Conservation (phyloP, 1,140 invertebrate genomes). For the Drosophila azteca region DNA sequence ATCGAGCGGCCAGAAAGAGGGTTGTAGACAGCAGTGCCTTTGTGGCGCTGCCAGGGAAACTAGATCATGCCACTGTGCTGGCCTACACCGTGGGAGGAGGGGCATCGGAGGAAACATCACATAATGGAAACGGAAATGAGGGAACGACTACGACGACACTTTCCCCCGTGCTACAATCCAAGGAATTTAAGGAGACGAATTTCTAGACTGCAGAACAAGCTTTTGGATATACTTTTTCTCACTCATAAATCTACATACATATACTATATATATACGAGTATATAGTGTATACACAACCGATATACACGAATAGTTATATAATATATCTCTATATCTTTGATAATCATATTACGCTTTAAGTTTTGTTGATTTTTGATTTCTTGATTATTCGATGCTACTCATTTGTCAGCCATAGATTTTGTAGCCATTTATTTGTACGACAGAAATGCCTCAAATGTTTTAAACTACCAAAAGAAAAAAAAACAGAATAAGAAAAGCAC, state of each 20-base stretch:
- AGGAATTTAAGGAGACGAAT: conserved; percentile 80
- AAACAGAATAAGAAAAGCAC: conserved; percentile 6
- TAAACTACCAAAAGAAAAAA: conserved; percentile 69
- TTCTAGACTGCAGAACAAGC: conserved; percentile 61
- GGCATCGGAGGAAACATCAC: conserved; percentile 4
- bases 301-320: conserved; percentile 31
- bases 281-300: conserved; percentile 16
- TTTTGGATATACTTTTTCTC: conserved; percentile 26
- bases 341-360: conserved; percentile 55
- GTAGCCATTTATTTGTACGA: conserved; percentile 63
- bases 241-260: conserved; percentile 28
- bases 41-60: conserved; percentile 92
- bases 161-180: conserved; percentile 72
- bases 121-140: conserved; percentile 25
- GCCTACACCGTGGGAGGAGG: conserved; percentile 89
- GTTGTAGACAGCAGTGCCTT: conserved; percentile 83
- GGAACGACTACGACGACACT: conserved; percentile 34
- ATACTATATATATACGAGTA: conserved; percentile 26
- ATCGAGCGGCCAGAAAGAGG: conserved; percentile 83
- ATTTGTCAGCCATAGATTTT: conserved; percentile 64
- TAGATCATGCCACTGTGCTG: conserved; percentile 95
- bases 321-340: conserved; percentile 21
- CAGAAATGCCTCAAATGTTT: conserved; percentile 77
- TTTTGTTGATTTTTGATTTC: conserved; percentile 56
- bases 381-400: conserved; percentile 31